A percentile compares a stretch with the other conserved stretches of the same genome.
Conservation (phyloP, 1,140 invertebrate genomes). For the Saxidomus purpurata region DNA sequence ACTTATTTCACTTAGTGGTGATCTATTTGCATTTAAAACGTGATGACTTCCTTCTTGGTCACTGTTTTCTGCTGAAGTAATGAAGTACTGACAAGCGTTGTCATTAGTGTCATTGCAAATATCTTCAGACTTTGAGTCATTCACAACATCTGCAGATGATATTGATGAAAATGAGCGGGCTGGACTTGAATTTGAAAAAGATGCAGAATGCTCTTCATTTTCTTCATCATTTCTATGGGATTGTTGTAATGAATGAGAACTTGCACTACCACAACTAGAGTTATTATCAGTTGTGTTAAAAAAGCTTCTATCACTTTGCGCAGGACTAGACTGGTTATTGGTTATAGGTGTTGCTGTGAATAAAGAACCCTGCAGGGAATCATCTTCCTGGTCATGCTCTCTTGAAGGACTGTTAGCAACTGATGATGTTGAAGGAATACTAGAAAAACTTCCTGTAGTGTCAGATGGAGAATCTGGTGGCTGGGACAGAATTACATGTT, state of each 20-base stretch:
- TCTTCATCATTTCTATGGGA: not conserved
- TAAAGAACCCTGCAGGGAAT: not conserved
- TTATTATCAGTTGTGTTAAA: not conserved
- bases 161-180: not conserved
- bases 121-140: not conserved
- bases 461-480: conserved; percentile 59
- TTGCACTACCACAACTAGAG: not conserved
- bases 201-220: not conserved
- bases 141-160: not conserved
- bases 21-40: no score
- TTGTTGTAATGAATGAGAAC: not conserved
- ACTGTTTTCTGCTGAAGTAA: not conserved
- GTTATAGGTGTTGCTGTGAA: not conserved
- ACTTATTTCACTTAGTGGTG: not conserved
- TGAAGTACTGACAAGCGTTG: not conserved
- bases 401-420: not conserved
- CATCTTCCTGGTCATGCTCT: not conserved
- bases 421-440: conserved; percentile 47
- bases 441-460: conserved; percentile 35
- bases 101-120: not conserved
- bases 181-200: not conserved
- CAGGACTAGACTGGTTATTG: not conserved
- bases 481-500: conserved; percentile 51
- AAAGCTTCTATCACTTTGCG: not conserved
- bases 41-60: not conserved